These are phyloP conservation scores for Mimachlamys varia DNA, from an alignment of 2,888 invertebrate genomes.

Conservation along the genomic window DNA sequence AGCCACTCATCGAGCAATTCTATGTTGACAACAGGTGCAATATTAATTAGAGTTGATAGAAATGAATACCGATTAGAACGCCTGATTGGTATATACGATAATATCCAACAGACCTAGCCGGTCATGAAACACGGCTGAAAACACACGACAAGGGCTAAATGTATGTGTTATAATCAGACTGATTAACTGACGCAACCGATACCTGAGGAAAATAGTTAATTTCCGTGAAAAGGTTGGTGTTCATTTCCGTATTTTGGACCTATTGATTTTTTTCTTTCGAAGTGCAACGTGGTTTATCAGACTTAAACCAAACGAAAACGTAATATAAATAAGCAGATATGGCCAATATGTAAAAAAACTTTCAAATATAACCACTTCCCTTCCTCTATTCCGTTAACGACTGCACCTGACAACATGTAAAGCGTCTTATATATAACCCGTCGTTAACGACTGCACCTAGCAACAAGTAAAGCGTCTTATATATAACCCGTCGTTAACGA, in stretches of 20 bases:
- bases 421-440: no score
- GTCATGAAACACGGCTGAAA: slow-evolving; percentile 17
- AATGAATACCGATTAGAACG: neutral
- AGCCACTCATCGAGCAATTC: neutral
- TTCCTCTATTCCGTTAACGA: no score
- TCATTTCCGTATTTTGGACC: neutral
- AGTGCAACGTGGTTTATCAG: neutral
- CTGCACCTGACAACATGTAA: no score
- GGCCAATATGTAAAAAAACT: no score
- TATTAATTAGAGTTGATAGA: neutral
- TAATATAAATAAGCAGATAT: no score
- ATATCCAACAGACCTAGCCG: neutral
- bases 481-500: no score
- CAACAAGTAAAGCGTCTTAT: no score
- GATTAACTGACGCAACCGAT: neutral
- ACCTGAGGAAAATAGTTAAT: slow-evolving; percentile 7
- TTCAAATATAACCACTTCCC: no score
- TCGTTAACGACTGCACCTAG: no score
- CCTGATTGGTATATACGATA: slow-evolving; percentile 10
- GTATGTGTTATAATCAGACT: neutral
- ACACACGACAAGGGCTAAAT: neutral
- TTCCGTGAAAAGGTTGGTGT: slow-evolving; percentile 32
- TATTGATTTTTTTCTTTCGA: neutral
- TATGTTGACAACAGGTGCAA: neutral
- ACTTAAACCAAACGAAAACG: no score